phyloP scores from a whole-genome alignment of 2,113 vertebrate genomes.

The Dromas ardeola region DNA sequence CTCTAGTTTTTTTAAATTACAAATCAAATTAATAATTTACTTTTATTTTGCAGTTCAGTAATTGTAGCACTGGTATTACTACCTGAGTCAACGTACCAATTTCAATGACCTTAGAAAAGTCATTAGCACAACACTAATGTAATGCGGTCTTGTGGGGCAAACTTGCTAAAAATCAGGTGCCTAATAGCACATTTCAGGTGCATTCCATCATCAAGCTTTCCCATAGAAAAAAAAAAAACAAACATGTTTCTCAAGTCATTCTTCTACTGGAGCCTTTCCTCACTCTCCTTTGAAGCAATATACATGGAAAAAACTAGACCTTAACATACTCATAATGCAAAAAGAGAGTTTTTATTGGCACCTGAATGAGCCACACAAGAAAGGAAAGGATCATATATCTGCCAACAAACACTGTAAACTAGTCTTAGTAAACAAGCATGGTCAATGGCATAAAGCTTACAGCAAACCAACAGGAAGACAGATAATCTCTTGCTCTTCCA shows the following conservation, averaged over 20 bases:
- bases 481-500: neutral
- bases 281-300: neutral
- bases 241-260: neutral
- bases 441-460: neutral
- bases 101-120: neutral
- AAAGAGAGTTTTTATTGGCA: neutral
- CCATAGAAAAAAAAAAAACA: neutral
- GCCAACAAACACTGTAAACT: neutral
- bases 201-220: neutral
- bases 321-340: neutral
- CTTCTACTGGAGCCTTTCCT: neutral
- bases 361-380: neutral
- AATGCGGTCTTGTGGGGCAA: neutral
- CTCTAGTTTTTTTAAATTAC: neutral
- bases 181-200: neutral
- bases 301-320: neutral
- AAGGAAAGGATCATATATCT: neutral
- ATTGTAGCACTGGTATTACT: neutral
- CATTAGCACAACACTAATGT: neutral
- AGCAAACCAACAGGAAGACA: neutral
- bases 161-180: neutral
- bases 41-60: neutral
- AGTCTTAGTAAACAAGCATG: neutral
- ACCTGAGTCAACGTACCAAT: rapidly evolving
- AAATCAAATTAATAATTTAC: neutral